Conservation (phyloP, 2,888 invertebrate species). For the Pristionchus fissidentatus region DNA sequence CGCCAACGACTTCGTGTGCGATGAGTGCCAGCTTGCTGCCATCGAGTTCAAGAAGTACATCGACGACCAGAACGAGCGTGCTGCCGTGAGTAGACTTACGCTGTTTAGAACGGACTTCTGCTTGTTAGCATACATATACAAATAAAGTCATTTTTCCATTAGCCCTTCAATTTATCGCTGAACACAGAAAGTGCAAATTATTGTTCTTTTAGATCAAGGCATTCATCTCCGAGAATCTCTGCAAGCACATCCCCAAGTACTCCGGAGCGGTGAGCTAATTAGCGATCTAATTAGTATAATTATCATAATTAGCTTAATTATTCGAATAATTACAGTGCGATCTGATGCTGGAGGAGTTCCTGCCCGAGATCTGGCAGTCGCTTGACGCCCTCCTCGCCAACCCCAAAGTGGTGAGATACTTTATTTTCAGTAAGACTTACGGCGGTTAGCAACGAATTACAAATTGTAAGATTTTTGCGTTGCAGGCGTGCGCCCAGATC, state of each 20-base stretch:
- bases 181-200: background rate
- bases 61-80: slow-evolving; percentile 64
- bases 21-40: slow-evolving; percentile 74
- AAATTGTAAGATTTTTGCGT: background rate
- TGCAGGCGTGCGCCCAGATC: slow-evolving; percentile 54
- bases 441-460: background rate
- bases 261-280: slow-evolving; percentile 63
- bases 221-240: slow-evolving; percentile 67
- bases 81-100: slow-evolving; percentile 48
- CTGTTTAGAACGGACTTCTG: slow-evolving; percentile 50
- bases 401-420: slow-evolving; percentile 58
- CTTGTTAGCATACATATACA: too few relatives aligned
- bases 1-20: slow-evolving; percentile 67
- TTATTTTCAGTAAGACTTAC: background rate
- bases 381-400: slow-evolving; percentile 67
- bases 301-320: background rate
- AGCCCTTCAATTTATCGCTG: background rate
- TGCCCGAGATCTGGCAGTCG: slow-evolving; percentile 73
- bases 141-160: too few relatives aligned
- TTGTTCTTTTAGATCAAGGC: slow-evolving; percentile 3
- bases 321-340: slow-evolving; percentile 66
- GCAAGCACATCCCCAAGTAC: slow-evolving; percentile 68
- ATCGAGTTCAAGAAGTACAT: slow-evolving; percentile 67
- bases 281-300: background rate
- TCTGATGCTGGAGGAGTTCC: slow-evolving; percentile 69